Base-by-base conservation (phyloP, 2,888 invertebrate species). In the Biston stratarius region DNA sequence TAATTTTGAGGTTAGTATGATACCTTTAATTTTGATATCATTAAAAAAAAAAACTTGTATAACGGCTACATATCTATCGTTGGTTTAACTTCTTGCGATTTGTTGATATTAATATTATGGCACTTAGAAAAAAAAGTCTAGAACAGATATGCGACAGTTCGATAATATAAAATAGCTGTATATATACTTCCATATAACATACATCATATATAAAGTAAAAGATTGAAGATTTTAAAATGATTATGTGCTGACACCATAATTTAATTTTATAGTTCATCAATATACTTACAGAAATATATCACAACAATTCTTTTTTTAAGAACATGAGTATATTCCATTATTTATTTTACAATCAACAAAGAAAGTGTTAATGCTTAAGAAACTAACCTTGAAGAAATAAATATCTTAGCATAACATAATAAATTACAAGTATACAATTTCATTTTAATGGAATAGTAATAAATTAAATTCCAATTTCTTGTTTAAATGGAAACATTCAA, bases 341-440 rank as follows among this genome's bases (percentile, higher is more conserved):
- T 60, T 56, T 12, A 58, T 24, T 44, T 36, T 11, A 45, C 12
- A 63, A 60, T n/a, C 53, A 52, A 64, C 59, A 55, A 38, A 40
- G 24, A 47, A 64, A 34, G 49, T 1, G 14, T 7, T 53, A 48
- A 62, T 14, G 61, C 65, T 58, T 61, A 55, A 45, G 5, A 55
- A 69, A 67, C 61, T 67, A 67, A 60, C 65, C 44, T 49, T 9
- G 64, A 68, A 72, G 42, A 67, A 69, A 71, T 73, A 71, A 52
- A 61, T 61, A 61, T 58, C 44, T 65, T 61, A 65, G 24, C 6
- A 24, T 56, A 49, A 49, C 11, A 49, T 51, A 56, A 42, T 24
- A 57, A 57, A 45, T 36, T 14, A 59, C 10, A 34, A 55, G 47
- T 48, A 42, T 33, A 55, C 10, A 53, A 6, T 24, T 34, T 42